phyloP scores from a whole-genome alignment of 2,113 vertebrate genomes.

The Poeciliopsis turrubarensis region DNA sequence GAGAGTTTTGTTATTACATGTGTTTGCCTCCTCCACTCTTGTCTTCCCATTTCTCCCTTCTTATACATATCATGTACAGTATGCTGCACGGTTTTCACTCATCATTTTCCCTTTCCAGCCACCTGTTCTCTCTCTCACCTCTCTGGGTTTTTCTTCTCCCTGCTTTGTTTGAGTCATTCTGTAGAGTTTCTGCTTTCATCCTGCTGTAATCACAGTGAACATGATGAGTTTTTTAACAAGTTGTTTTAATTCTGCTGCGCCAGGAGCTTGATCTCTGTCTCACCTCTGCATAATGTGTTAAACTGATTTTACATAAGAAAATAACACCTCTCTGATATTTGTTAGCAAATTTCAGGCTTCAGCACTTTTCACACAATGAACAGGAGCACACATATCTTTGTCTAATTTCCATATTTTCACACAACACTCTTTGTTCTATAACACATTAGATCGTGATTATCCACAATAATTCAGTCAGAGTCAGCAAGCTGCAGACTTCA shows the following conservation, averaged over 20 bases:
- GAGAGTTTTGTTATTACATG: constrained; percentile 55
- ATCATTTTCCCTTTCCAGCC: constrained; percentile 20
- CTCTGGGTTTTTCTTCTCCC: constrained; percentile 11
- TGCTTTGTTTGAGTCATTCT: constrained; percentile 13
- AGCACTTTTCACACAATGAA: constrained; percentile 9
- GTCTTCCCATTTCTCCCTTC: constrained; percentile 11
- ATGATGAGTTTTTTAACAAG: constrained; percentile 36
- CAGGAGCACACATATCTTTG: not conserved
- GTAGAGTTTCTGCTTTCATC: constrained; percentile 2
- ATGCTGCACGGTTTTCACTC: not conserved
- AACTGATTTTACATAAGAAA: constrained; percentile 28
- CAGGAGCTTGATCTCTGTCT: constrained; percentile 27
- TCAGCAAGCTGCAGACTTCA: not conserved
- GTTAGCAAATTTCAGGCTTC: constrained; percentile 36
- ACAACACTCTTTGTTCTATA: constrained; percentile 18
- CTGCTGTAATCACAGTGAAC: constrained; percentile 24
- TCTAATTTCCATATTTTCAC: constrained; percentile 14
- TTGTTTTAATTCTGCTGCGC: constrained; percentile 20
- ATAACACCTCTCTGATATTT: constrained; percentile 29
- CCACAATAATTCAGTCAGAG: constrained; percentile 21
- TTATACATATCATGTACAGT: not conserved
- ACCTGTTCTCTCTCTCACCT: constrained; percentile 15
- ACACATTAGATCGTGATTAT: constrained; percentile 34
- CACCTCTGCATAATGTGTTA: constrained; percentile 30
- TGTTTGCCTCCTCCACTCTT: constrained; percentile 22